A percentile compares a stretch with the other conserved stretches of the same genome.
Conservation (phyloP, 2,113 vertebrate species). For the Rhineura floridana region DNA sequence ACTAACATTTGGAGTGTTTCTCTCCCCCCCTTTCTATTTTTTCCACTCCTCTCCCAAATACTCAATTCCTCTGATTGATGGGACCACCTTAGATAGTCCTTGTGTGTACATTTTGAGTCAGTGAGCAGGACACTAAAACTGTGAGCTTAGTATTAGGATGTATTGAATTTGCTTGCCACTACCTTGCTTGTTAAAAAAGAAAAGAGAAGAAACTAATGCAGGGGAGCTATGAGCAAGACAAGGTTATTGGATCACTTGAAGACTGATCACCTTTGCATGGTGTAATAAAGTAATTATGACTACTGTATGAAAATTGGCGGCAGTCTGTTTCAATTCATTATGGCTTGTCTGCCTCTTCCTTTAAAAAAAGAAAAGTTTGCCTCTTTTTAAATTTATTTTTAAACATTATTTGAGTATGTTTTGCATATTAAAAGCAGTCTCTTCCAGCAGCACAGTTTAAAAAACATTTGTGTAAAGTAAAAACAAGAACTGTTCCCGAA, state of each 20-base stretch:
- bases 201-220: slow-evolving; percentile 59
- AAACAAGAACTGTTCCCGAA: too few relatives aligned
- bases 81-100: slow-evolving; percentile 76
- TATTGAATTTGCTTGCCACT: slow-evolving; percentile 24
- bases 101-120: slow-evolving; percentile 18
- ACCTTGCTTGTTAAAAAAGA: slow-evolving; percentile 57
- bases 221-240: slow-evolving; percentile 77
- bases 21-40: too few relatives aligned
- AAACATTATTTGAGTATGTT: slow-evolving; percentile 32
- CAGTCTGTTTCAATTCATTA: slow-evolving; percentile 48
- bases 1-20: slow-evolving; percentile 51
- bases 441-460: slow-evolving; percentile 56
- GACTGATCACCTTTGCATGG: slow-evolving; percentile 68
- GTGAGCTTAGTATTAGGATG: neutral
- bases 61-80: slow-evolving; percentile 75
- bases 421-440: slow-evolving; percentile 46
- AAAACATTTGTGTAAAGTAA: slow-evolving; percentile 35
- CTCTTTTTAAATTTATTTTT: slow-evolving; percentile 23
- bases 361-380: slow-evolving; percentile 21
- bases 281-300: slow-evolving; percentile 59
- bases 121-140: slow-evolving; percentile 13
- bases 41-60: neutral
- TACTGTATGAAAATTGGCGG: slow-evolving; percentile 39
- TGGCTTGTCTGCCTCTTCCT: slow-evolving; percentile 46
- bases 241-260: slow-evolving; percentile 79